These are phyloP conservation scores for Catocala sponsa DNA, from an alignment of 2,888 invertebrate species.

Conservation along the genomic window DNA sequence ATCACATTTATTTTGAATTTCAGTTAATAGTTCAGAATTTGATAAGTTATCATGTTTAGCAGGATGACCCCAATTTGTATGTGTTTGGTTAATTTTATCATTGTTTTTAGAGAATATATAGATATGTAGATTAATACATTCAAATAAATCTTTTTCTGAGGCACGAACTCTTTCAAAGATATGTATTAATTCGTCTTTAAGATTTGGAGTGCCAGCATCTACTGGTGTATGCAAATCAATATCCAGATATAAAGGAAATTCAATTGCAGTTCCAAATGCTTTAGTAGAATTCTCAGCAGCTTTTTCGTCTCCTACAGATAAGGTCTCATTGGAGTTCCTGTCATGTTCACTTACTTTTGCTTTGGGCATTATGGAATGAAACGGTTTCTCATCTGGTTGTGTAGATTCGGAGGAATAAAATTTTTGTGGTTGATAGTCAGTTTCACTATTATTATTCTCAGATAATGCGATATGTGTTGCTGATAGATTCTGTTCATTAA, in stretches of 20 bases:
- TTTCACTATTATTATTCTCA: conserved; percentile 7
- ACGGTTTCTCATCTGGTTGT: conserved; percentile 5
- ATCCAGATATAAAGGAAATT: conserved; percentile 36
- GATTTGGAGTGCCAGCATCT: conserved; percentile 9
- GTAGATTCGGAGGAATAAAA: not conserved
- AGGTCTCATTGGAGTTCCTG: not conserved
- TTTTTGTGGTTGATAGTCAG: conserved; percentile 17
- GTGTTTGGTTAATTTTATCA: conserved; percentile 32
- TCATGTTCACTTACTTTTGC: not conserved
- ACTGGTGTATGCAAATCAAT: conserved; percentile 23
- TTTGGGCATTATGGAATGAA: not conserved
- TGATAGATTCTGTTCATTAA: conserved; percentile 2
- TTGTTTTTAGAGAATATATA: conserved; percentile 47
- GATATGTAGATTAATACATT: conserved; percentile 57
- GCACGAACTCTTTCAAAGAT: conserved; percentile 32
- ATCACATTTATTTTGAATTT: conserved; percentile 52
- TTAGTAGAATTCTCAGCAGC: not conserved
- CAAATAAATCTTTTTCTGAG: conserved; percentile 44
- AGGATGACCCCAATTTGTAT: conserved; percentile 34
- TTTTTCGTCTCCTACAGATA: not conserved
- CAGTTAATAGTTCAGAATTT: conserved; percentile 40
- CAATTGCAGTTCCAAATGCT: not conserved
- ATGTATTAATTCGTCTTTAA: conserved; percentile 27
- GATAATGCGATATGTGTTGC: not conserved
- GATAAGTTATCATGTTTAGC: conserved; percentile 37